A percentile compares a stretch with the other conserved stretches of the same genome.
These are phyloP conservation scores for Anadara kagoshimensis DNA, from an alignment of 1,140 invertebrate genomes.

Conservation along the genomic window DNA sequence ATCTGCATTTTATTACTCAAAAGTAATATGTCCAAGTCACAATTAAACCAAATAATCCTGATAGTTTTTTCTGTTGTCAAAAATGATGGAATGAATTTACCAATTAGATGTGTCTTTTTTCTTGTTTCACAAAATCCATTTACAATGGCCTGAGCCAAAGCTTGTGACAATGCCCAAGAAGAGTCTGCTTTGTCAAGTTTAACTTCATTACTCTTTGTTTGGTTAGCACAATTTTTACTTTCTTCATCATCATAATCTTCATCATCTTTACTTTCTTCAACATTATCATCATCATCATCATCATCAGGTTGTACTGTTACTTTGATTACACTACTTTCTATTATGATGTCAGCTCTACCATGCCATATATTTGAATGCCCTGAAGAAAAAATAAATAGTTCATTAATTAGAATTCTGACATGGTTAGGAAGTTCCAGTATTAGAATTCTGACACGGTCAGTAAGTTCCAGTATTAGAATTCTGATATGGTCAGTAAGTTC, in stretches of 20 bases:
- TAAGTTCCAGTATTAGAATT: no score
- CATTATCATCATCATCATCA: neutral
- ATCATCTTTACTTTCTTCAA: neutral
- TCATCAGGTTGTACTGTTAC: no score
- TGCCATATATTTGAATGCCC: neutral
- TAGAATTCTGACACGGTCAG: no score
- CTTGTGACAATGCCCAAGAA: neutral
- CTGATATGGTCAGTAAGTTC: no score
- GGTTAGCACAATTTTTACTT: neutral
- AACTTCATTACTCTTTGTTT: neutral
- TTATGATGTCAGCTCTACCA: constrained; percentile 6
- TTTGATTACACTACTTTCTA: neutral
- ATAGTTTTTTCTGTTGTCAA: constrained; percentile 8
- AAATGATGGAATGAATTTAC: constrained; percentile 14
- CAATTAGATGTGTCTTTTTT: neutral
- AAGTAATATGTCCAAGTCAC: constrained; percentile 5
- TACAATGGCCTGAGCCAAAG: constrained; percentile 5
- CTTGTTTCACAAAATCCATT: constrained; percentile 3
- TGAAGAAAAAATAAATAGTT: neutral
- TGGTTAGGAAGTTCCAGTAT: no score
- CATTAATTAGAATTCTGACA: no score
- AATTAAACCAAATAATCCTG: constrained; percentile 5
- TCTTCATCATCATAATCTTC: neutral
- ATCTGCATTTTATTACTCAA: neutral
- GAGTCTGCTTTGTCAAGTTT: no score